A percentile compares a stretch with the other conserved stretches of the same genome.
phyloP scores from a whole-genome alignment of 2,888 invertebrate genomes.

The Dicyrtoma fusca region DNA sequence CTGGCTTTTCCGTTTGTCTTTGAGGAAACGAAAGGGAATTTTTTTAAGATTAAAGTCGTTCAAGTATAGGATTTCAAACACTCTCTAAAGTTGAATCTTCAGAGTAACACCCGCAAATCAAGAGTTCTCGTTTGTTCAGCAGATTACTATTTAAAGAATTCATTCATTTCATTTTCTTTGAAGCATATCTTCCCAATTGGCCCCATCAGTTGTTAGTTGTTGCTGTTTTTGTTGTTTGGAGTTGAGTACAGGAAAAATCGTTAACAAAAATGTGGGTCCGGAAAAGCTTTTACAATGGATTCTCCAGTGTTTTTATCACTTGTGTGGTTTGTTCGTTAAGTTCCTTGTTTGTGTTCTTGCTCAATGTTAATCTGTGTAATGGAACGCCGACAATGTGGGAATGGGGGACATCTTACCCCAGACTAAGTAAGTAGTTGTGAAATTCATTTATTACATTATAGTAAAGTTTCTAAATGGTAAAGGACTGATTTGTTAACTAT shows the following conservation, averaged over 20 bases:
- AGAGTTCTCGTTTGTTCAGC: too few relatives aligned
- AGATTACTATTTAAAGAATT: too few relatives aligned
- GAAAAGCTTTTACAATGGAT: constrained; percentile 13
- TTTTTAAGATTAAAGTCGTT: too few relatives aligned
- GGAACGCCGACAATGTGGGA: constrained; percentile 33
- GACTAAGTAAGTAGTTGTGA: constrained; percentile 29
- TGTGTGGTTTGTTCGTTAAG: not conserved
- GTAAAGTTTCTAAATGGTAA: not conserved
- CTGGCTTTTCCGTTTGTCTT: not conserved
- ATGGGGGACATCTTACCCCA: constrained; percentile 35
- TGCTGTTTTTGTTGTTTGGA: not conserved
- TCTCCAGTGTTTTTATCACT: constrained; percentile 8
- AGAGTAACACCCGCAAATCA: too few relatives aligned
- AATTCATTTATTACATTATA: not conserved
- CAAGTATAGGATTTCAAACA: too few relatives aligned
- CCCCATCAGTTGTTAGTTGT: not conserved
- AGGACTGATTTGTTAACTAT: too few relatives aligned
- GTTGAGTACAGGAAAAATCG: not conserved
- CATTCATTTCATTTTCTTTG: too few relatives aligned
- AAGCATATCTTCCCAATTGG: too few relatives aligned
- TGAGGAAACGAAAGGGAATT: too few relatives aligned
- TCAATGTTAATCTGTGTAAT: constrained; percentile 17
- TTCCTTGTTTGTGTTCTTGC: not conserved
- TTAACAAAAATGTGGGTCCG: constrained; percentile 23
- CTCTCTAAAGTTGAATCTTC: too few relatives aligned